Evolutionary conservation across 2,113 vertebrate genomes (phyloP).

Genomic region (Brachyhypopomus occidentalis): DNA sequence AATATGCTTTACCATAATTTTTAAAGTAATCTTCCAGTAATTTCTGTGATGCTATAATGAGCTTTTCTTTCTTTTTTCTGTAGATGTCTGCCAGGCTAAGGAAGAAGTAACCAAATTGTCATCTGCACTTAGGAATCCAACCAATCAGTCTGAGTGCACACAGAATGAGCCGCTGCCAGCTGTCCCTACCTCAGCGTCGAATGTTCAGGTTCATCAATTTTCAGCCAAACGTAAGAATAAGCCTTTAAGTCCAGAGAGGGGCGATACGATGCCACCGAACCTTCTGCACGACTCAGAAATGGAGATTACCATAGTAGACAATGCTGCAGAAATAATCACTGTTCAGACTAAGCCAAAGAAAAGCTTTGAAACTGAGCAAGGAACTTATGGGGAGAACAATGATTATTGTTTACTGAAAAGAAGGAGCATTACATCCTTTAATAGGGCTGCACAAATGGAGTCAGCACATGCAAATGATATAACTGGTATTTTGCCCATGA

Average conservation of each 20-base stretch:
- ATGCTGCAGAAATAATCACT: constrained; percentile 57
- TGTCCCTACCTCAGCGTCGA: neutral
- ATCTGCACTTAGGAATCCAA: neutral
- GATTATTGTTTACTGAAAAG: neutral
- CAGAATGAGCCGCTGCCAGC: neutral
- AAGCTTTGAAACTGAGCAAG: constrained; percentile 19
- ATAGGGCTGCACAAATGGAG: neutral
- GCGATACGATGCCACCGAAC: constrained; percentile 48
- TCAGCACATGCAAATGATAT: neutral
- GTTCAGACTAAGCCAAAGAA: constrained; percentile 64
- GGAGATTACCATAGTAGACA: constrained; percentile 67
- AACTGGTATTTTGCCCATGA: neutral
- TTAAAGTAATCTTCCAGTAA: no score
- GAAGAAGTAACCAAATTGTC: neutral
- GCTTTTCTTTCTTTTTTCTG: neutral
- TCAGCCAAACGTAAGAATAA: constrained; percentile 1
- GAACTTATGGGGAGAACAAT: constrained; percentile 23
- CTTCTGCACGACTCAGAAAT: constrained; percentile 64
- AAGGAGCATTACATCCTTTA: neutral
- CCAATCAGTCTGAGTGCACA: neutral
- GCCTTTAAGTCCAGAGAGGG: constrained; percentile 7
- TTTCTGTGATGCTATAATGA: no score
- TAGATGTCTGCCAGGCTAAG: constrained; percentile 11
- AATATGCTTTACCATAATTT: no score
- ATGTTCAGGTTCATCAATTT: constrained; percentile 4